Conservation (phyloP, 2,888 invertebrate genomes). For the Cacoxenus indagator region DNA sequence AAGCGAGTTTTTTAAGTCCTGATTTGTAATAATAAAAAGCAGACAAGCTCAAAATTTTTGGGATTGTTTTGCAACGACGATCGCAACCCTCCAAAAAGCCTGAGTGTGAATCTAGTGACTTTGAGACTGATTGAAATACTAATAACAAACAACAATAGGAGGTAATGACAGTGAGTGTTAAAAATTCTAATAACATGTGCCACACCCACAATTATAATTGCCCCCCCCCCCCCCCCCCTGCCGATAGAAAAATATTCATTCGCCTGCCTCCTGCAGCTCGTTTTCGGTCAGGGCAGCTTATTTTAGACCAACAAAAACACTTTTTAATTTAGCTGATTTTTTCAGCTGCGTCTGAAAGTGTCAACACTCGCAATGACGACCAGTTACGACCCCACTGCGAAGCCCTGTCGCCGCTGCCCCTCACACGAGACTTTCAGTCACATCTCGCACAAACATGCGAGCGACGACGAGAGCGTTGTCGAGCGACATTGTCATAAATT, state of each 20-base stretch:
- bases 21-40: too few species aligned
- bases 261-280: background rate
- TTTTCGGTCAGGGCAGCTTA: background rate
- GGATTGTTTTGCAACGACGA: conserved; percentile 18
- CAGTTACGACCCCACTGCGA: background rate
- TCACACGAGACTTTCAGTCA: conserved; percentile 16
- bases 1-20: too few species aligned
- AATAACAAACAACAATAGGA: background rate
- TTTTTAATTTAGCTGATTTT: conserved; percentile 53
- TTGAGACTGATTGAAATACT: conserved; percentile 18
- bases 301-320: background rate
- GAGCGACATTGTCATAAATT: conserved; percentile 21
- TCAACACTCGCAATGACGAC: conserved; percentile 41
- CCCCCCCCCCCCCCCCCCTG: too few species aligned
- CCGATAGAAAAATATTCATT: background rate
- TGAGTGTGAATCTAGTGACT: background rate
- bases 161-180: conserved; percentile 11
- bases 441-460: conserved; percentile 18
- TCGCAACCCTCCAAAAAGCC: conserved; percentile 1
- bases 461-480: background rate
- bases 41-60: too few species aligned
- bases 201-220: background rate
- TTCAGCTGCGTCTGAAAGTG: conserved; percentile 64
- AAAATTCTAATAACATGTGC: conserved; percentile 8
- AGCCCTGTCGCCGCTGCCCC: background rate